Evolutionary conservation across 2,888 invertebrate species (phyloP).

Genomic region (Apotomis capreana): DNA sequence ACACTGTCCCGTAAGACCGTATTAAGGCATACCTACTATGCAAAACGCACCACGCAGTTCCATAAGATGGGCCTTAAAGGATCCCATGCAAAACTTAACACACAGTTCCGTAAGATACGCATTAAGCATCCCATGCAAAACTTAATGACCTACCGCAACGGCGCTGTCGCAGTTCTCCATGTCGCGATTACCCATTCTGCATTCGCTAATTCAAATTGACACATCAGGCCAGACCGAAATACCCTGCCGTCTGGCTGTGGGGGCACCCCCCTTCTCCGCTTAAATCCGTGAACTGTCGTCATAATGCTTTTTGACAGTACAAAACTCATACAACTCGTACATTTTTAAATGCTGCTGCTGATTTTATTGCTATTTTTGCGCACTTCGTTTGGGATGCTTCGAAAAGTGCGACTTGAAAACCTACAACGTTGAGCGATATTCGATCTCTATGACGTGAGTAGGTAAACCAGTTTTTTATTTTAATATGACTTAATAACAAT

Average conservation of each 20-base stretch:
- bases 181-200: conserved; percentile 66
- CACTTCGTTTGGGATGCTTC: background rate
- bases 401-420: background rate
- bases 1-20: too few species aligned
- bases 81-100: too few species aligned
- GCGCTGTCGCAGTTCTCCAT: conserved; percentile 48
- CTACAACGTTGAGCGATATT: too few species aligned
- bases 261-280: conserved; percentile 54
- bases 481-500: too few species aligned
- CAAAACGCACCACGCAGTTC: too few species aligned
- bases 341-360: conserved; percentile 47
- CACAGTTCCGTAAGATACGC: background rate
- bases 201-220: conserved; percentile 80
- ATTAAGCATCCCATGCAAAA: background rate
- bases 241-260: conserved; percentile 66
- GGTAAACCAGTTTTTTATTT: too few species aligned
- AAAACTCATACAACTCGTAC: conserved; percentile 51
- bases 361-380: background rate
- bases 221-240: conserved; percentile 81
- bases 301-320: conserved; percentile 72
- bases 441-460: too few species aligned
- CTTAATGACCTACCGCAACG: conserved; percentile 60
- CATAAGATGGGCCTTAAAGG: too few species aligned
- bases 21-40: too few species aligned
- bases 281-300: conserved; percentile 58